These are phyloP conservation scores for Sinopyrophorus schimmeli DNA, from an alignment of 2,888 invertebrate genomes.

Conservation along the genomic window DNA sequence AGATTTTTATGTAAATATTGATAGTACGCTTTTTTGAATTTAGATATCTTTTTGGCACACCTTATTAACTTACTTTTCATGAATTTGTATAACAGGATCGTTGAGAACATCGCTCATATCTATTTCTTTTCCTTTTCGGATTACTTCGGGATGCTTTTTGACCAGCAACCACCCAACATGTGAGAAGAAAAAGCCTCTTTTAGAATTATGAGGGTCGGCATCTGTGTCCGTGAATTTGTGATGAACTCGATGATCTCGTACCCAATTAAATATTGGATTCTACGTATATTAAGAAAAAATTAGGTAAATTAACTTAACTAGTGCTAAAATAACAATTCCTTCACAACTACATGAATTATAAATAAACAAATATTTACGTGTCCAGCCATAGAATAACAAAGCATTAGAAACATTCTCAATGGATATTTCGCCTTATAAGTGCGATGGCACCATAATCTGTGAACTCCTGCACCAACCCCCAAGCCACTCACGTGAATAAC, in stretches of 20 bases:
- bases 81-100: constrained; percentile 79
- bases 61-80: constrained; percentile 73
- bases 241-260: constrained; percentile 75
- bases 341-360: constrained; percentile 1
- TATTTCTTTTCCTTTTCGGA: constrained; percentile 72
- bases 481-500: constrained; percentile 62
- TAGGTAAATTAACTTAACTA: not conserved
- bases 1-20: too few species aligned
- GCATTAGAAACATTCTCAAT: constrained; percentile 73
- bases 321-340: constrained; percentile 3
- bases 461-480: constrained; percentile 96
- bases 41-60: too few species aligned
- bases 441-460: constrained; percentile 94
- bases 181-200: constrained; percentile 87
- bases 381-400: constrained; percentile 89
- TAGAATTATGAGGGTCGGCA: constrained; percentile 81
- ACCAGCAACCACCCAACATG: constrained; percentile 93
- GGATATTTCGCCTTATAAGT: constrained; percentile 95
- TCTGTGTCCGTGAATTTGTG: constrained; percentile 77
- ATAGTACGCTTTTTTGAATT: too few species aligned
- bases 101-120: constrained; percentile 78
- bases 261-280: constrained; percentile 74
- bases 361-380: constrained; percentile 64
- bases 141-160: constrained; percentile 85
- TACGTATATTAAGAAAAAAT: constrained; percentile 43